A percentile compares a stretch with the other conserved stretches of the same genome.
Evolutionary conservation across 2,888 invertebrate species (phyloP).

Genomic region (Amaurobius ferox): DNA sequence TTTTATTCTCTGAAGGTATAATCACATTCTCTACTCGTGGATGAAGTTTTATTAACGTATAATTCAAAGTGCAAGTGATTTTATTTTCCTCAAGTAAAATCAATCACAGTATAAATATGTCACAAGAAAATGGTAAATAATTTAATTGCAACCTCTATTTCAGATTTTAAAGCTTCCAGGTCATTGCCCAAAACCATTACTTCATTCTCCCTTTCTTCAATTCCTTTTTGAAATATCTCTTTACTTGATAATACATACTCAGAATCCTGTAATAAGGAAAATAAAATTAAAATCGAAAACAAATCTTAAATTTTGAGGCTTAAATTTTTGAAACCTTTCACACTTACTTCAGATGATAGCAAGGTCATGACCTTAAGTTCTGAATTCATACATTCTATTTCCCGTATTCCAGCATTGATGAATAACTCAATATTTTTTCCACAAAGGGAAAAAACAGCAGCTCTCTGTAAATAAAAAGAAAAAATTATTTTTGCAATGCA

Average conservation of each 20-base stretch:
- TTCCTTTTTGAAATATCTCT: conserved; percentile 11
- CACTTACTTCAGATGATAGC: conserved; percentile 21
- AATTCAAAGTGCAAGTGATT: no score
- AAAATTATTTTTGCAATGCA: no score
- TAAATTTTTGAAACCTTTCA: neutral
- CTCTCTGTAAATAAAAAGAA: neutral
- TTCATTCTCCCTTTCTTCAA: conserved; percentile 26
- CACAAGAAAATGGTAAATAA: neutral
- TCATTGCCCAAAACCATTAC: neutral
- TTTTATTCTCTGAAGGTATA: no score
- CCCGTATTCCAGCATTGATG: neutral
- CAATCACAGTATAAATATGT: no score
- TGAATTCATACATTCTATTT: conserved; percentile 14
- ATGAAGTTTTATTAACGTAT: no score
- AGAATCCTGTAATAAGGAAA: neutral
- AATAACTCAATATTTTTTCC: neutral
- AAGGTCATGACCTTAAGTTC: conserved; percentile 23
- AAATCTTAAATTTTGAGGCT: no score
- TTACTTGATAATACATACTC: neutral
- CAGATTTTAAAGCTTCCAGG: conserved; percentile 7
- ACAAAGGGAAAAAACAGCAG: neutral
- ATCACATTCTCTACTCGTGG: no score
- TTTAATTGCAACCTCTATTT: conserved; percentile 16
- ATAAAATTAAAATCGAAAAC: neutral
- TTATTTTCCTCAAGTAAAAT: no score